These are phyloP conservation scores for Drosophila suzukii DNA, from an alignment of 1,140 invertebrate genomes.

Conservation along the genomic window DNA sequence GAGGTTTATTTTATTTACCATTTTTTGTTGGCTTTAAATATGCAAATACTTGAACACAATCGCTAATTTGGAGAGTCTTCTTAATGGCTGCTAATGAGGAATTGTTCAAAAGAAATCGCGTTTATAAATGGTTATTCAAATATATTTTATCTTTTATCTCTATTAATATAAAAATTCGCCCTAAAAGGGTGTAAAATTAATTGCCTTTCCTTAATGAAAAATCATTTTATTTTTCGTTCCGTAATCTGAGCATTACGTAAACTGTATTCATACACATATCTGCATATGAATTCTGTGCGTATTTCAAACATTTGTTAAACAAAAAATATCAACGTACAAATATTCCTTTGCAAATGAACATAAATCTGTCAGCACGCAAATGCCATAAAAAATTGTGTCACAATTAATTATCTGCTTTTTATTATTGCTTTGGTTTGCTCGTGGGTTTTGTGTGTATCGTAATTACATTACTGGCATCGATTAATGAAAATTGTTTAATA, in stretches of 20 bases:
- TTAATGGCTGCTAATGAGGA: constrained; percentile 30
- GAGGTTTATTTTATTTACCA: constrained; percentile 23
- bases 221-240: constrained; percentile 25
- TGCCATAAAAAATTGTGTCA: constrained; percentile 73
- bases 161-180: background rate
- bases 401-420: constrained; percentile 63
- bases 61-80: constrained; percentile 20
- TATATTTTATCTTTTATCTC: background rate
- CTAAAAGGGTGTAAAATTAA: background rate
- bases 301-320: constrained; percentile 25
- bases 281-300: constrained; percentile 3
- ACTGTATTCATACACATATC: constrained; percentile 19
- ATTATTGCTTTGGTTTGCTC: background rate
- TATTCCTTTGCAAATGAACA: constrained; percentile 62
- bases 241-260: constrained; percentile 50
- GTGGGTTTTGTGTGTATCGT: constrained; percentile 39
- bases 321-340: constrained; percentile 27
- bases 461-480: constrained; percentile 60
- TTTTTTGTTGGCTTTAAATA: constrained; percentile 14
- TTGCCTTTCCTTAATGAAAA: background rate
- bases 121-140: background rate
- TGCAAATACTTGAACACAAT: constrained; percentile 38
- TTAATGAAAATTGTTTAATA: constrained; percentile 56
- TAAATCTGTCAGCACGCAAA: constrained; percentile 79
- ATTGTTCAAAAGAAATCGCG: constrained; percentile 18